Evolutionary conservation across 37 sponge, comb jelly and placozoan genomes (phyloP), one percentile per base, ranked within the genome.

Genomic region (Chondrosia reniformis): DNA sequence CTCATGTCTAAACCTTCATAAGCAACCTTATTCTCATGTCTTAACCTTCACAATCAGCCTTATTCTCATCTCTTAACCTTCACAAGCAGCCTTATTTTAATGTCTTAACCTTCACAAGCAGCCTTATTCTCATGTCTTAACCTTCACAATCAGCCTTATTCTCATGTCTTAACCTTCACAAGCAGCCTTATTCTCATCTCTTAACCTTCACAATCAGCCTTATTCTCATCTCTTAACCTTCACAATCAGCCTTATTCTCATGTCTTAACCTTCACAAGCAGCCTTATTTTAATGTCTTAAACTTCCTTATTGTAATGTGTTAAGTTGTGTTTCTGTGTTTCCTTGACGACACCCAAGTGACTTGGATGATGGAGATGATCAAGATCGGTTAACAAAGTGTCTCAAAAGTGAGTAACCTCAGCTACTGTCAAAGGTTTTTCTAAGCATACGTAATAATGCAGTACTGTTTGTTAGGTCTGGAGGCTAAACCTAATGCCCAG

Each of bases 401-500:
- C 54, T 17, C 54, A 49, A 49, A 49, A 17, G 15, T 49, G 15
- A 49, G 12, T 19, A 12, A 19, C 17, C 54, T 19, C 17, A 19
- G n/a, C 27, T 2, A 56, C n/a, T 56, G 58, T 56, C n/a, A 10
- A 49, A 49, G 15, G 15, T 49, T 10, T 56, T 24, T 56, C 3
- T 6, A 8, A 28, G 58, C n/a, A n/a, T n/a, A n/a, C n/a, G n/a
- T n/a, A n/a, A n/a, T n/a, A n/a, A n/a, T n/a, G 17, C 22, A 6
- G 17, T 25, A 13, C 74, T 17, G 22, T 2, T 32, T n/a, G 33
- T 32, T 22, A 75, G 88, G 74, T 21, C 46, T 88, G 65, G 74
- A 76, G n/a, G 33, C 45, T 57, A 88, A 83, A 57, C 36, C 52
- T 33, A 88, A 88, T 55, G 56, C 67, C 33, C 24, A 36, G 3